Evolutionary conservation across 2,888 invertebrate species (phyloP).

Genomic region (Diplolepis rosae): DNA sequence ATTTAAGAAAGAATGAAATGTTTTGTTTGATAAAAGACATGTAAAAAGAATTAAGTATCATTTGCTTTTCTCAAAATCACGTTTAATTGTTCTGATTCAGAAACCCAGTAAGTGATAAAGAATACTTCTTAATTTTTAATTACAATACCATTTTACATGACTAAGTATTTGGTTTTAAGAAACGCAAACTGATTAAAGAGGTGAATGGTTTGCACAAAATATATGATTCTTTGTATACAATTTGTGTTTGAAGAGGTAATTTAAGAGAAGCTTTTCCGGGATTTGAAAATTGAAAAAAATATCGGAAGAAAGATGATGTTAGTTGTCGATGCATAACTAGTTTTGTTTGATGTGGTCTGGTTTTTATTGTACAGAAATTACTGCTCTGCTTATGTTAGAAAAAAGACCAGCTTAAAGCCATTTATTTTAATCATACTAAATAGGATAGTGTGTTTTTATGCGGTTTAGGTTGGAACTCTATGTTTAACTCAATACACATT

Average conservation of each 20-base stretch:
- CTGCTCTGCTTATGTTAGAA: neutral
- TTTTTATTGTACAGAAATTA: neutral
- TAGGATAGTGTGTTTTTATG: neutral
- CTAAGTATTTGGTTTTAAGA: too few relatives aligned
- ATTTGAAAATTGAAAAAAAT: neutral
- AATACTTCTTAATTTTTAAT: too few relatives aligned
- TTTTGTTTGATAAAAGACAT: too few relatives aligned
- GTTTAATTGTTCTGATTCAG: too few relatives aligned
- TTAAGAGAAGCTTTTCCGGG: neutral
- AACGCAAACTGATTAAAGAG: too few relatives aligned
- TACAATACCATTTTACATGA: too few relatives aligned
- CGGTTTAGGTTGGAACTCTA: neutral
- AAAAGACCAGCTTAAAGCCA: neutral
- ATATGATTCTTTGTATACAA: too few relatives aligned
- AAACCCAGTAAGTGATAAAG: too few relatives aligned
- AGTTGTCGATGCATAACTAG: neutral
- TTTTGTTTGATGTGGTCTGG: neutral
- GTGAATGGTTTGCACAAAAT: too few relatives aligned
- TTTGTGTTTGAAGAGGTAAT: neutral
- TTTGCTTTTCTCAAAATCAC: too few relatives aligned
- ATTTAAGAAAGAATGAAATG: too few relatives aligned
- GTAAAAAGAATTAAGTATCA: too few relatives aligned
- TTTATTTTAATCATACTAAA: constrained; percentile 10
- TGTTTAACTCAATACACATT: neutral
- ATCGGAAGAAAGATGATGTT: neutral